Evolutionary conservation across 2,888 invertebrate species (phyloP).

Genomic region (Patella depressa): DNA sequence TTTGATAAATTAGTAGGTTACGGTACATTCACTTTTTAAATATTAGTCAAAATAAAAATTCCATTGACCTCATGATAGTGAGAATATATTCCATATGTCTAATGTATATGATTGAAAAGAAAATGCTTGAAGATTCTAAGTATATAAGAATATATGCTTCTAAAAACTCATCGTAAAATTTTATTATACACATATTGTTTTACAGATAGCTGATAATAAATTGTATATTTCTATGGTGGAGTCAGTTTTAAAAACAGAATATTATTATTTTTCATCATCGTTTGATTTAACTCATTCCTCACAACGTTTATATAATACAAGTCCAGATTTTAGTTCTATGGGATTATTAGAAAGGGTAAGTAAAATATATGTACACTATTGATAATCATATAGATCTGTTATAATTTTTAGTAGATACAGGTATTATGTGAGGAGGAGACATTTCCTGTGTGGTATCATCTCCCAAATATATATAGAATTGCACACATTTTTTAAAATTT

Average conservation of each 20-base stretch:
- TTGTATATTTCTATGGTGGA: constrained; percentile 89
- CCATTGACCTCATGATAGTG: too few relatives aligned
- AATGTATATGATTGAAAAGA: too few relatives aligned
- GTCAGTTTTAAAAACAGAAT: constrained; percentile 84
- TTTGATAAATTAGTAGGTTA: too few relatives aligned
- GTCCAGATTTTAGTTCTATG: constrained; percentile 84
- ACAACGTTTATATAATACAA: constrained; percentile 84
- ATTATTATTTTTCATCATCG: constrained; percentile 93
- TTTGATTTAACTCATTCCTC: constrained; percentile 93
- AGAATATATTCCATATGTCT: too few relatives aligned
- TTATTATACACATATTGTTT: constrained; percentile 1
- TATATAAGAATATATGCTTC: too few relatives aligned
- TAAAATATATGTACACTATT: not conserved
- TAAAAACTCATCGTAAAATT: not conserved
- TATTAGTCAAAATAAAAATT: too few relatives aligned
- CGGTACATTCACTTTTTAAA: too few relatives aligned
- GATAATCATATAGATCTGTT: too few relatives aligned
- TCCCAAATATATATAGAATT: not conserved
- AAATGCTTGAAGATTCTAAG: too few relatives aligned
- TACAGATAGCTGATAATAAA: constrained; percentile 80
- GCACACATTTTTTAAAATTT: not conserved
- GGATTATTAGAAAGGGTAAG: constrained; percentile 71
- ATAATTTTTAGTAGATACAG: too few relatives aligned
- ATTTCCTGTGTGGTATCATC: not conserved
- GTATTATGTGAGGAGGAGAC: not conserved